These are phyloP conservation scores for Brotula barbata DNA, from an alignment of 2,797 vertebrate species.

Conservation along the genomic window DNA sequence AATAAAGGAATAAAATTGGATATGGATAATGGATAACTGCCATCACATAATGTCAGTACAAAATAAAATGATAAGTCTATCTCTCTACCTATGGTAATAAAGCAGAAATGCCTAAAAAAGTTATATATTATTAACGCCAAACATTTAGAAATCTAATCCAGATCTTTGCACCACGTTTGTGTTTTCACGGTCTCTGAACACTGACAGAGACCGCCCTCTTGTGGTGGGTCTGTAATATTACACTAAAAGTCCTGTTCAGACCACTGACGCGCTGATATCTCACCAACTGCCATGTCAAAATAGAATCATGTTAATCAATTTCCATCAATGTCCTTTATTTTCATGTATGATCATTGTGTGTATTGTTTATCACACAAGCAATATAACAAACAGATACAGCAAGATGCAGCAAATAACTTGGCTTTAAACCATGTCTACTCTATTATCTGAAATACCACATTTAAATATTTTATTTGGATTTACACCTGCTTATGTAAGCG, in stretches of 20 bases:
- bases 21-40: no score
- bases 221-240: slow-evolving; percentile 42
- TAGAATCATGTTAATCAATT: no score
- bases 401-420: background rate
- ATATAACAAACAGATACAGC: background rate
- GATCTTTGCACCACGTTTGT: no score
- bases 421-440: background rate
- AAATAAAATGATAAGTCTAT: no score
- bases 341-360: background rate
- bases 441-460: slow-evolving; percentile 26
- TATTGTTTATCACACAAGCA: background rate
- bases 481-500: slow-evolving; percentile 5
- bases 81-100: no score
- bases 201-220: slow-evolving; percentile 54
- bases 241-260: background rate
- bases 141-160: no score
- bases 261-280: background rate
- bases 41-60: no score
- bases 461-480: background rate
- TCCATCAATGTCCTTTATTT: background rate
- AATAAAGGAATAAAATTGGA: no score
- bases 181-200: slow-evolving; percentile 7
- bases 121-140: no score
- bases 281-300: background rate
- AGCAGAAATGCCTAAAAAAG: no score